Evolutionary conservation across 1,140 invertebrate species (phyloP).

Genomic region (Hyposmocoma kahamanoa): DNA sequence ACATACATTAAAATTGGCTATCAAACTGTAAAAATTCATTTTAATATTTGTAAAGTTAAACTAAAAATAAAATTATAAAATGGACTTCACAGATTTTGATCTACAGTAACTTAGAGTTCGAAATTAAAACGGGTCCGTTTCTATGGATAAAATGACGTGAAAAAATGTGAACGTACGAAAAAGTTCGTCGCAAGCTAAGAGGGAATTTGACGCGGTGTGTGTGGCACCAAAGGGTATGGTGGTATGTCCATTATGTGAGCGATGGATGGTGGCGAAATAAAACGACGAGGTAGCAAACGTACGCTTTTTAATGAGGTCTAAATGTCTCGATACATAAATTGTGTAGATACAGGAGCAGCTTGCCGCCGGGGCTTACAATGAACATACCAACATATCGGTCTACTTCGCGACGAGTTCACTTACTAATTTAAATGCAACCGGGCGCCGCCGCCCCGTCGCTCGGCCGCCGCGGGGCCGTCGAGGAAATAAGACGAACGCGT

Average conservation of each 20-base stretch:
- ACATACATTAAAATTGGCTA: conserved; percentile 12
- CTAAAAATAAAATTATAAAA: conserved; percentile 4
- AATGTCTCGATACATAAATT: conserved; percentile 52
- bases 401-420: no score
- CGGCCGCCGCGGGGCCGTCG: no score
- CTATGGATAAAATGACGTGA: not conserved
- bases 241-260: conserved; percentile 55
- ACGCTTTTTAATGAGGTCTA: conserved; percentile 64
- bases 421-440: no score
- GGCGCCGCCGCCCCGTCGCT: no score
- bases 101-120: conserved; percentile 2
- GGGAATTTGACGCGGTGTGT: not conserved
- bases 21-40: conserved; percentile 16
- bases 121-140: not conserved
- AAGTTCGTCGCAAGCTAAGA: not conserved
- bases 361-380: conserved; percentile 34
- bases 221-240: conserved; percentile 39
- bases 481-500: no score
- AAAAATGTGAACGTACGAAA: conserved; percentile 1
- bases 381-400: conserved; percentile 36
- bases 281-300: conserved; percentile 56
- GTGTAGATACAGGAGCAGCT: conserved; percentile 34
- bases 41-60: not conserved
- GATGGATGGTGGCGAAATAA: conserved; percentile 47
- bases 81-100: conserved; percentile 4